These are phyloP conservation scores for Callospermophilus lateralis DNA, from an alignment of 2,113 vertebrate genomes.

Conservation along the genomic window DNA sequence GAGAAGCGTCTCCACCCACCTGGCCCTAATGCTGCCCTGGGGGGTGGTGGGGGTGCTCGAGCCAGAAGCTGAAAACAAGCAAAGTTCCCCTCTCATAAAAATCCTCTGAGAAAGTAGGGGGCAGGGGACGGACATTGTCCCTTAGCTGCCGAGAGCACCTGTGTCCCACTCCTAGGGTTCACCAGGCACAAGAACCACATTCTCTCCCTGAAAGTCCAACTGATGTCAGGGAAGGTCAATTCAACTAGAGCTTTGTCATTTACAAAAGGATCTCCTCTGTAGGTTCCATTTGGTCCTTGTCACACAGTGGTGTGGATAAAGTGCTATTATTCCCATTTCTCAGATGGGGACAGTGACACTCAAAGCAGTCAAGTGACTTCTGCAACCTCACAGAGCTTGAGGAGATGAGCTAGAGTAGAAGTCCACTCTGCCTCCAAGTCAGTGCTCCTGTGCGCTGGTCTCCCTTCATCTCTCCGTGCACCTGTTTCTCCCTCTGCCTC, in stretches of 20 bases:
- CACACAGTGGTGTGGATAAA: neutral
- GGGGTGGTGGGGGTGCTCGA: neutral
- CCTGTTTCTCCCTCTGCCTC: neutral
- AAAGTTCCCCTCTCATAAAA: neutral
- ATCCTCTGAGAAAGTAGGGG: neutral
- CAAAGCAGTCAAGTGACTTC: neutral
- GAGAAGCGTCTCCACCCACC: neutral
- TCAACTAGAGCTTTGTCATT: neutral
- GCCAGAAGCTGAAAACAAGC: neutral
- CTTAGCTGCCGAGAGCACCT: neutral
- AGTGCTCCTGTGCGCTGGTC: neutral
- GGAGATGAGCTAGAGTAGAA: neutral
- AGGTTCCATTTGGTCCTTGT: neutral
- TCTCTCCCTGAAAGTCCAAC: neutral
- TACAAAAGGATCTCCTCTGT: neutral
- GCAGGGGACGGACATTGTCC: rapidly evolving
- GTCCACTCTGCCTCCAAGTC: neutral
- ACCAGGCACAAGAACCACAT: neutral
- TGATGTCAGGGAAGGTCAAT: neutral
- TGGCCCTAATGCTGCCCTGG: neutral
- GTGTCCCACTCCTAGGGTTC: neutral
- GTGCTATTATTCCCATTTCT: neutral
- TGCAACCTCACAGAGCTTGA: neutral
- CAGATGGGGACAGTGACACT: neutral
- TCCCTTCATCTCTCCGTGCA: neutral